Percentiles rank a stretch among this genome's conserved stretches.
phyloP scores from a whole-genome alignment of 2,113 vertebrate genomes.

The Ondatra zibethicus region DNA sequence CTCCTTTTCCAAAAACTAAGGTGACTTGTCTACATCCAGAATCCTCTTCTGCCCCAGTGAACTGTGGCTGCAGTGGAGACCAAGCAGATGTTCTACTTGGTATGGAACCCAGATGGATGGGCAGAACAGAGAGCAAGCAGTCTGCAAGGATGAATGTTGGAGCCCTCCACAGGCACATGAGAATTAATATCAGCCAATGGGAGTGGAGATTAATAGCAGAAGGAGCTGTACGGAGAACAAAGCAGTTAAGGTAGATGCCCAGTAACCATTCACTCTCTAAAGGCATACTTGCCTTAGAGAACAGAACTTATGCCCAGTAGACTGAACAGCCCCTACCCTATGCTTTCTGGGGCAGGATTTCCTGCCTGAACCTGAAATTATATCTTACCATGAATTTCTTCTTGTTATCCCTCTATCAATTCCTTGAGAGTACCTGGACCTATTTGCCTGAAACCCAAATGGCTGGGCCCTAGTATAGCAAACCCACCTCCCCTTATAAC shows the following conservation, averaged over 20 bases:
- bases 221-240: background rate
- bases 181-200: background rate
- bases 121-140: background rate
- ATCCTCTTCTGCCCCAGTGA: background rate
- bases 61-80: background rate
- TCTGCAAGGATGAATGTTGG: background rate
- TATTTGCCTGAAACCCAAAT: background rate
- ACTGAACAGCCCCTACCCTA: background rate
- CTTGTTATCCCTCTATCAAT: background rate
- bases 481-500: background rate
- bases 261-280: background rate
- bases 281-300: background rate
- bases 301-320: background rate
- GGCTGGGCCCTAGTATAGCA: background rate
- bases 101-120: background rate
- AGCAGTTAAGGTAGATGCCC: background rate
- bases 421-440: background rate
- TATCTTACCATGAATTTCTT: background rate
- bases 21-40: background rate
- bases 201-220: background rate
- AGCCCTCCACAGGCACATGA: background rate
- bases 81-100: background rate
- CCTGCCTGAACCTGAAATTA: background rate
- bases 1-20: background rate
- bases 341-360: background rate